phyloP scores from a whole-genome alignment of 2,113 vertebrate species.

The Oxyura jamaicensis region DNA sequence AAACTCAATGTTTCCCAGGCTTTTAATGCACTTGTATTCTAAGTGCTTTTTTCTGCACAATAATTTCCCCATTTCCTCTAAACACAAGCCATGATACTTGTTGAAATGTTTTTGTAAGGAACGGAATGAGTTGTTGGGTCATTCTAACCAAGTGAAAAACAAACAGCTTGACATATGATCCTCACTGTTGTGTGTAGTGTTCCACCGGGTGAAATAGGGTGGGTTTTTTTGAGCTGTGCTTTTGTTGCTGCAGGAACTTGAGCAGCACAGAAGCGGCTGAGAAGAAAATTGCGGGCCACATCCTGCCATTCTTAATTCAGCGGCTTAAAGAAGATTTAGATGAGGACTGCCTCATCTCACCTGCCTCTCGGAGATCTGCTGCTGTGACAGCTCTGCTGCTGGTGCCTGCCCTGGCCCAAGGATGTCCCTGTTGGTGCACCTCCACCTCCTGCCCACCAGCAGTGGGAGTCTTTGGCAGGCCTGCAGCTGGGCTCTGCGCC shows the following conservation, averaged over 20 bases:
- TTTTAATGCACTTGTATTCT: slow-evolving; percentile 43
- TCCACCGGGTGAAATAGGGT: background rate
- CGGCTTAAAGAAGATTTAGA: background rate
- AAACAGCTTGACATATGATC: slow-evolving; percentile 51
- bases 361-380: background rate
- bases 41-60: slow-evolving; percentile 56
- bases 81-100: slow-evolving; percentile 11
- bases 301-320: background rate
- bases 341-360: background rate
- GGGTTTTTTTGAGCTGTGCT: background rate
- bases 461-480: background rate
- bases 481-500: background rate
- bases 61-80: slow-evolving; percentile 58
- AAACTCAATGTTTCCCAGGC: slow-evolving; percentile 47
- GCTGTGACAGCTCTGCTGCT: background rate
- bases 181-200: background rate
- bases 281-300: background rate
- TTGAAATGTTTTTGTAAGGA: slow-evolving; percentile 31
- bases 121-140: slow-evolving; percentile 43
- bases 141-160: slow-evolving; percentile 42
- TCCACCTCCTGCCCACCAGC: background rate
- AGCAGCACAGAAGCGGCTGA: background rate
- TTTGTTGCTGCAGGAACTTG: background rate
- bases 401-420: background rate
- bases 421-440: background rate